Base-by-base conservation (phyloP, 2,888 invertebrate genomes). In the Stictocephala bisonia region DNA sequence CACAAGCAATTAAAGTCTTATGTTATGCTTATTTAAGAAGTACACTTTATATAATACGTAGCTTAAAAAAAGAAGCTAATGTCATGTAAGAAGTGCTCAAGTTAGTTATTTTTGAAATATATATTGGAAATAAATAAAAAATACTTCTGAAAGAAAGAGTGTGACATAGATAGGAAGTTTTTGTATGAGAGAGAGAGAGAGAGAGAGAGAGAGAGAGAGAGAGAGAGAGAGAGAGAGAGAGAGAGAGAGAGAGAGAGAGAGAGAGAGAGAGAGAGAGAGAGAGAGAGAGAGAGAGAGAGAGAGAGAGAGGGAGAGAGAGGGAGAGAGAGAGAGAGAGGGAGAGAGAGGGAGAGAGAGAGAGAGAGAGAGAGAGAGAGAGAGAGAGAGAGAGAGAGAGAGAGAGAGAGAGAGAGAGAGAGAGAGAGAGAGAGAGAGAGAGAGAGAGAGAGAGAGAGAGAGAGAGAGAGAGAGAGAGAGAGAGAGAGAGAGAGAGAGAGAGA, bases 191-290 rank as follows among this genome's bases (percentile, higher is more conserved):
- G 50, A 18, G 50, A 50, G 50, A 18, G 50, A 50, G 50, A 50
- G 50, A 18, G 50, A 11, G 18, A 18, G 50, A 50, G 50, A 18
- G 50, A 35, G 50, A 50, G 50, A 18, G 50, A 50, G 50, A 50
- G 50, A 50, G 50, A 50, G 50, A 50, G 50, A 50, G 50, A 50
- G 50, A 50, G 50, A 50, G 50, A 50, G 50, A 50, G 50, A 50
- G 50, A 18, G 18, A 18, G 18, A 18, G 18, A 18, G 18, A 18
- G 18, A 18, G 18, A 18, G 18, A 18, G 18, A 18, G 50, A 18
- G 18, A 50, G 18, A 18, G 18, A 18, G 50, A 50, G 50, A 50
- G 13, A 50, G 18, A 50, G 50, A 18, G 50, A 50, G 50, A 50
- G n/a, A 18, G 50, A 18, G 50, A 50, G 50, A 50, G 50, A 50